Evolutionary conservation across 2,888 invertebrate species (phyloP).

Genomic region (Ennomos erosarius): DNA sequence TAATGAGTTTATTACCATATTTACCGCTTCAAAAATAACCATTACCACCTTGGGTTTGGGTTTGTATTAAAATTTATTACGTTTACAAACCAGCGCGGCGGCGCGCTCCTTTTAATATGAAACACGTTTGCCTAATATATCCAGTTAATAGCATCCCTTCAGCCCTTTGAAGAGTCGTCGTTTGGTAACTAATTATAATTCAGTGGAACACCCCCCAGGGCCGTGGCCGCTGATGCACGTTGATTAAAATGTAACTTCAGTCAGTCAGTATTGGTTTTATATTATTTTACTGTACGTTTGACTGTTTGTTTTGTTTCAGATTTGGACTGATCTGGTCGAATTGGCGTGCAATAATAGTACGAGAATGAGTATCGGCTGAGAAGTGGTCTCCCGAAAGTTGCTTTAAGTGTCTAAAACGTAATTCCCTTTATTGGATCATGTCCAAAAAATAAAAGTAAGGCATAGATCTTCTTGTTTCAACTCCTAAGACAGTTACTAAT

Average conservation of each 20-base stretch:
- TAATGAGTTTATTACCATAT: slow-evolving; percentile 34
- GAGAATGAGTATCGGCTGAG: too few relatives aligned
- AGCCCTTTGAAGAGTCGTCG: slow-evolving; percentile 50
- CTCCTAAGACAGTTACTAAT: too few relatives aligned
- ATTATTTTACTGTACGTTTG: slow-evolving; percentile 25
- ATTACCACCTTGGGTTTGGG: slow-evolving; percentile 27
- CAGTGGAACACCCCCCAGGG: slow-evolving; percentile 50
- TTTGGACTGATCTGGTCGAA: slow-evolving; percentile 8
- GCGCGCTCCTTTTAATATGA: slow-evolving; percentile 40
- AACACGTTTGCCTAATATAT: slow-evolving; percentile 64
- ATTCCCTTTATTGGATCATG: too few relatives aligned
- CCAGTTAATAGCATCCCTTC: slow-evolving; percentile 58
- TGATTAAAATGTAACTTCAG: slow-evolving; percentile 61
- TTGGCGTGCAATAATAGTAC: slow-evolving; percentile 3
- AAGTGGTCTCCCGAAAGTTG: too few relatives aligned
- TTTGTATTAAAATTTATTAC: slow-evolving; percentile 38
- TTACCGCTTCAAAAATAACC: slow-evolving; percentile 30
- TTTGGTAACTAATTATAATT: slow-evolving; percentile 64
- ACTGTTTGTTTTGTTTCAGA: too few relatives aligned
- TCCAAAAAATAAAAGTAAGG: too few relatives aligned
- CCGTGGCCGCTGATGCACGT: slow-evolving; percentile 49
- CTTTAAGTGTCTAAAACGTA: too few relatives aligned
- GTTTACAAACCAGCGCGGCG: slow-evolving; percentile 25
- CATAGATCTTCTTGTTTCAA: too few relatives aligned
- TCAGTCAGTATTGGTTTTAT: slow-evolving; percentile 55